phyloP scores from a whole-genome alignment of 2,797 vertebrate genomes.

The Chrysocyon brachyurus region DNA sequence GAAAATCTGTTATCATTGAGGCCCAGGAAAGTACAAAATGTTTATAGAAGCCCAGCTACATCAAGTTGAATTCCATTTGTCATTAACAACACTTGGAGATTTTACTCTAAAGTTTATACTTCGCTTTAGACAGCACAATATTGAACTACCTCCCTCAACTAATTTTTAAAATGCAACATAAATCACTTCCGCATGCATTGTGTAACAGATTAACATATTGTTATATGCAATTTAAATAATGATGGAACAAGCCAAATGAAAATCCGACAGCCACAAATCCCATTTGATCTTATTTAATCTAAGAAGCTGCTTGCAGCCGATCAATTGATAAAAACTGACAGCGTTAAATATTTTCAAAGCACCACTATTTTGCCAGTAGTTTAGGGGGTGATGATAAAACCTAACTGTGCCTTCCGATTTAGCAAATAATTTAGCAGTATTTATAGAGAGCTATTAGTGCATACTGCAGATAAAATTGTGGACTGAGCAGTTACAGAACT shows the following conservation, averaged over 20 bases:
- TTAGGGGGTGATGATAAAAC: constrained; percentile 51
- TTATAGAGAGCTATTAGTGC: constrained; percentile 9
- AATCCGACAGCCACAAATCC: constrained; percentile 7
- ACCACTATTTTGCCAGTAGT: neutral
- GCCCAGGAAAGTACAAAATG: neutral
- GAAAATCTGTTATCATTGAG: neutral
- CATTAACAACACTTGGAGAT: neutral
- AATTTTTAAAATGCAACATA: neutral
- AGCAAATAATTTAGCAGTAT: constrained; percentile 56
- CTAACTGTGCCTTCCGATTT: constrained; percentile 14
- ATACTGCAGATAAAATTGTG: neutral
- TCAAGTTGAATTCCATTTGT: neutral
- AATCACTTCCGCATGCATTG: neutral
- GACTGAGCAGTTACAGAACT: neutral
- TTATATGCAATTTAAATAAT: constrained; percentile 32
- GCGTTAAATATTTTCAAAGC: constrained; percentile 61
- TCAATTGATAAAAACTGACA: constrained; percentile 64
- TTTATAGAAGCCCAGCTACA: neutral
- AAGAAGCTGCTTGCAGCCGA: constrained; percentile 55
- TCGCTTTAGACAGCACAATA: neutral
- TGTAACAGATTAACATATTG: constrained; percentile 38
- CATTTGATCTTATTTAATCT: constrained; percentile 60
- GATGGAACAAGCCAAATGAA: constrained; percentile 25
- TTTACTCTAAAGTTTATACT: neutral
- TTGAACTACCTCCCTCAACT: neutral